Conservation (phyloP, 2,888 invertebrate species). For the Macrostomum cliftonense region DNA sequence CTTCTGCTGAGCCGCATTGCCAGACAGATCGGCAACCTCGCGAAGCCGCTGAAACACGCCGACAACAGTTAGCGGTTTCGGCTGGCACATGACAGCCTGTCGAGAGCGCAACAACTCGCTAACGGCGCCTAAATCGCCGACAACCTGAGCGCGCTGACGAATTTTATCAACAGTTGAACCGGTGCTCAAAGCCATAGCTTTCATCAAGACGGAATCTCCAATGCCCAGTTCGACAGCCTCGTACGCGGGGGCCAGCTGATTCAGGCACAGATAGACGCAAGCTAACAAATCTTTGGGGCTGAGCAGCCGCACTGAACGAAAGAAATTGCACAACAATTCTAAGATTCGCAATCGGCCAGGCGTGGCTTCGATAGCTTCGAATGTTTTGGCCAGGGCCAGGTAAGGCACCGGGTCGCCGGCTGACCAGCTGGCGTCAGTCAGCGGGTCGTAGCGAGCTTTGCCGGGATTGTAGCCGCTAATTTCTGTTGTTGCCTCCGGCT, state of each 20-base stretch:
- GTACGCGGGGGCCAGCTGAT: constrained; percentile 82
- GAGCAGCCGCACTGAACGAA: constrained; percentile 67
- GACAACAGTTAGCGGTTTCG: constrained; percentile 54
- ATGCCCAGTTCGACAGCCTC: constrained; percentile 73
- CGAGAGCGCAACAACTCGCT: constrained; percentile 48
- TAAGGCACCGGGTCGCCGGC: constrained; percentile 66
- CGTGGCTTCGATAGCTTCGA: constrained; percentile 66
- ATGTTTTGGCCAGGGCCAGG: constrained; percentile 66
- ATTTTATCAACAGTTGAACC: constrained; percentile 52
- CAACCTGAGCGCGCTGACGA: constrained; percentile 49
- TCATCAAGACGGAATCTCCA: constrained; percentile 79
- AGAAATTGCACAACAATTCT: constrained; percentile 72
- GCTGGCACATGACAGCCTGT: constrained; percentile 70
- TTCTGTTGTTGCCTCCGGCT: too few species aligned
- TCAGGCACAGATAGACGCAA: constrained; percentile 80
- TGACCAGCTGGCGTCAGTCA: constrained; percentile 63
- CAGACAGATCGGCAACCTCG: constrained; percentile 67
- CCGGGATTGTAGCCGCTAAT: constrained; percentile 51
- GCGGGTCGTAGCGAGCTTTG: constrained; percentile 56
- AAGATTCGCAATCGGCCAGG: constrained; percentile 58
- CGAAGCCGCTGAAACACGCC: constrained; percentile 62
- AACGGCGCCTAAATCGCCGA: constrained; percentile 73
- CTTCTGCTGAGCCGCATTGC: constrained; percentile 43
- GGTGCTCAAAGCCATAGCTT: constrained; percentile 55
- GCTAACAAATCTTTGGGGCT: constrained; percentile 72